Base-by-base conservation (phyloP, 2,888 invertebrate species). In the Alcis repandata region DNA sequence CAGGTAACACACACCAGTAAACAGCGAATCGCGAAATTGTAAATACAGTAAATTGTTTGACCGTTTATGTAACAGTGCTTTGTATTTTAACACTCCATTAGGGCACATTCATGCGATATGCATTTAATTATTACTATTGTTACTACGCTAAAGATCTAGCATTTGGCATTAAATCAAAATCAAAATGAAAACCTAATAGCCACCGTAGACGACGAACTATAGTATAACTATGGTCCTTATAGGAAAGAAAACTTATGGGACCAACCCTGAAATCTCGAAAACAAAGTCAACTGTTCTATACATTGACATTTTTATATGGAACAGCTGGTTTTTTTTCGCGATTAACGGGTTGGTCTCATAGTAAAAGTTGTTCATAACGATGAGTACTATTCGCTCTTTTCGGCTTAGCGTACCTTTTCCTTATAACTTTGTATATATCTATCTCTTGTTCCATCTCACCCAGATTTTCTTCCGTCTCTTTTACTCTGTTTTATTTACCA, bases 151-250 rank as follows among this genome's bases (percentile, higher is more conserved):
- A 64, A 72, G 78, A 82, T 77, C 82, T 84, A 84, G 77, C 79
- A 84, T 87, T 88, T 87, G 84, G 86, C 85, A 74, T 85, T 85
- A 86, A 86, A 84, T 46, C 46, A 46, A 51, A n/a, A 85, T 52
- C 69, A 65, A 75, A 74, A 78, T 38, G 66, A 72, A 58, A 59
- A 45, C 32, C 32, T 33, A 61, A 13, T 20, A 45, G 20, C 45
- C 33, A 51, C 13, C 36, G 13, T 27, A 19, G 19, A 17, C 19
- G 10, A 48, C 48, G 20, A 11, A 19, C 17, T 33, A 9, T 1
- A 13, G n/a, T 40, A 11, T 15, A 40, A 15, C 40, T 15, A 13
- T n/a, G n/a, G n/a, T n/a, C n/a, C n/a, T n/a, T n/a, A n/a, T n/a
- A n/a, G n/a, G n/a, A n/a, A n/a, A n/a, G n/a, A n/a, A n/a, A n/a